phyloP scores from a whole-genome alignment of 2,888 invertebrate species.

The Timandra comae region DNA sequence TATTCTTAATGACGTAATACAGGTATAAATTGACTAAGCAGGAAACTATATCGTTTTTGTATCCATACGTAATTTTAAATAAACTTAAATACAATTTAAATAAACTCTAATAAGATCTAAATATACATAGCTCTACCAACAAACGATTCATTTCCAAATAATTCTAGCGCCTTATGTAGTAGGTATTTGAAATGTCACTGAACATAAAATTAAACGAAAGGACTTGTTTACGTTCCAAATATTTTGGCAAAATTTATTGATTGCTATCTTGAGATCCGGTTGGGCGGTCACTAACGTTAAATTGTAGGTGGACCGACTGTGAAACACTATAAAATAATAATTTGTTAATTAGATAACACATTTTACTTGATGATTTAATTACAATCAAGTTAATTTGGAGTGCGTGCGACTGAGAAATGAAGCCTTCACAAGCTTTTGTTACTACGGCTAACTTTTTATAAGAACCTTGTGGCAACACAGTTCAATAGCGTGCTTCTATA shows the following conservation, averaged over 20 bases:
- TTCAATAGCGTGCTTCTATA: conserved; percentile 55
- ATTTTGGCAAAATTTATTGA: conserved; percentile 12
- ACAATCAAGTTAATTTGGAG: conserved; percentile 49
- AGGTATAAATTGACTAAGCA: conserved; percentile 10
- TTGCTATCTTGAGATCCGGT: conserved; percentile 20
- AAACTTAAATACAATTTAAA: no score
- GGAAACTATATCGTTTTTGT: conserved; percentile 9
- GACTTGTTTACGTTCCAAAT: conserved; percentile 11
- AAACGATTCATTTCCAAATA: no score
- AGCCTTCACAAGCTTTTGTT: conserved; percentile 65
- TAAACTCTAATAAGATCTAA: no score
- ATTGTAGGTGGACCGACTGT: conserved; percentile 16
- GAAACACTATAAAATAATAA: conserved; percentile 1
- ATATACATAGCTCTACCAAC: no score
- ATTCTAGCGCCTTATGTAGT: conserved; percentile 5
- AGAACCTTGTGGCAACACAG: conserved; percentile 61
- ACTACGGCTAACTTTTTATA: conserved; percentile 56
- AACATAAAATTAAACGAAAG: conserved; percentile 1
- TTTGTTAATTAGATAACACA: conserved; percentile 36
- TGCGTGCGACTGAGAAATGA: conserved; percentile 71
- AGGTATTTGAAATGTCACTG: neutral
- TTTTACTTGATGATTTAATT: conserved; percentile 53
- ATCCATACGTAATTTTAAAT: neutral
- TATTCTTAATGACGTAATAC: conserved; percentile 14
- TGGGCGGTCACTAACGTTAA: conserved; percentile 16